phyloP scores from a whole-genome alignment of 2,113 vertebrate genomes.

The Neoarius graeffei region DNA sequence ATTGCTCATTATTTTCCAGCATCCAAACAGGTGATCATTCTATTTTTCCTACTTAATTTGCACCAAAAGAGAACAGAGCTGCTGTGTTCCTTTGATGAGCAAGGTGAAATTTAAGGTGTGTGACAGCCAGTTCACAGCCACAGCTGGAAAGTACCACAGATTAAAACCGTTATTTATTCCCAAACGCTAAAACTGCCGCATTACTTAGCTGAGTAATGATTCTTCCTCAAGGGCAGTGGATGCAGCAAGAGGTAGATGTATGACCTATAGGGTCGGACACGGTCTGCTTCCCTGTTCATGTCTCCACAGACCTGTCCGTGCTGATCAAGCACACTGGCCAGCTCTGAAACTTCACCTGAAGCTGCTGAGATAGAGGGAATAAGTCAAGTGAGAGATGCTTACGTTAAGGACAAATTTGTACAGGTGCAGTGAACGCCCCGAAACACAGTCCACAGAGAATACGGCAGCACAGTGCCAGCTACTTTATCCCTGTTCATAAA shows the following conservation, averaged over 20 bases:
- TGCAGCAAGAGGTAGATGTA: conserved; percentile 8
- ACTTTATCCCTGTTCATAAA: neutral
- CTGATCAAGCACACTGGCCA: conserved; percentile 44
- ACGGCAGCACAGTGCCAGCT: neutral
- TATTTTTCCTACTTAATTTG: conserved; percentile 7
- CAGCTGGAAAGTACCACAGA: conserved; percentile 13
- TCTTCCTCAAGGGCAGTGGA: conserved; percentile 50
- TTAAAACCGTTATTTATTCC: conserved; percentile 33
- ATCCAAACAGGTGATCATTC: neutral
- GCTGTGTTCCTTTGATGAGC: neutral
- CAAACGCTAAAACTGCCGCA: conserved; percentile 19
- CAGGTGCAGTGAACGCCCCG: conserved; percentile 16
- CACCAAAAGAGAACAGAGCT: neutral
- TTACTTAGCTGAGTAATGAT: conserved; percentile 48
- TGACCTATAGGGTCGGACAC: conserved; percentile 36
- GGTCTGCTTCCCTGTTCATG: conserved; percentile 27
- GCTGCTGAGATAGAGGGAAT: conserved; percentile 49
- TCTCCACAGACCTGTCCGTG: conserved; percentile 32
- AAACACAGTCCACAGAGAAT: conserved; percentile 11
- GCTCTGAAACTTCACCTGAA: conserved; percentile 32
- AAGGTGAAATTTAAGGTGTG: conserved; percentile 2
- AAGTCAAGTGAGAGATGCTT: conserved; percentile 46
- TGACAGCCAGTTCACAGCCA: neutral
- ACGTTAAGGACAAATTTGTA: conserved; percentile 41
- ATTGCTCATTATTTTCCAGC: neutral